Evolutionary conservation across 2,888 invertebrate species (phyloP).

Genomic region (Oscheius onirici): DNA sequence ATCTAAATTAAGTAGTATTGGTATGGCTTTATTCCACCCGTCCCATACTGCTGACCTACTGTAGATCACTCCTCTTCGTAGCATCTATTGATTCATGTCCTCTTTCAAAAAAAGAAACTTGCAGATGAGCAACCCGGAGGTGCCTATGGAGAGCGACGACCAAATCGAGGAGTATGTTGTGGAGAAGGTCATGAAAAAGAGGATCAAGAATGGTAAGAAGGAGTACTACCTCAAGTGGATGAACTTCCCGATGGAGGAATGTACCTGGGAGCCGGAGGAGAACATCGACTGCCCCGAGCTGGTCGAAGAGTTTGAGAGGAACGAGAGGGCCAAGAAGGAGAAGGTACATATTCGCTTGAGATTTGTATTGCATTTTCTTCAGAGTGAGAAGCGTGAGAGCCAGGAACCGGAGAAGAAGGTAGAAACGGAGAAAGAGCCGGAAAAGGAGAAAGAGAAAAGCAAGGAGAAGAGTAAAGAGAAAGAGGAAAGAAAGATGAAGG

Average conservation of each 20-base stretch:
- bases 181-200: conserved; percentile 42
- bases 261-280: conserved; percentile 52
- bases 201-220: conserved; percentile 30
- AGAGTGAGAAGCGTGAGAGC: no score
- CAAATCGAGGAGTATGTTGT: conserved; percentile 36
- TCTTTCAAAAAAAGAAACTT: conserved; percentile 15
- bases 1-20: no score
- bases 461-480: neutral
- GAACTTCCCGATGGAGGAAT: conserved; percentile 38
- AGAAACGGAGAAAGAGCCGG: neutral
- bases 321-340: no score
- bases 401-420: neutral
- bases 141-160: conserved; percentile 3
- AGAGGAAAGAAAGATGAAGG: neutral
- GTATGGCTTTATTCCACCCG: no score
- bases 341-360: no score
- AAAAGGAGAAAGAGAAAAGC: neutral
- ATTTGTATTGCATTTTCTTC: no score
- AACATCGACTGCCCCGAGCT: conserved; percentile 41
- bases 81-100: no score
- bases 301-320: conserved; percentile 37
- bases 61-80: no score
- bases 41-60: no score
- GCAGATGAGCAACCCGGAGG: no score
- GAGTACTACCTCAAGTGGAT: conserved; percentile 49